These are phyloP conservation scores for Pantherophis alleghaniensis DNA, from an alignment of 2,797 vertebrate species.

Conservation along the genomic window DNA sequence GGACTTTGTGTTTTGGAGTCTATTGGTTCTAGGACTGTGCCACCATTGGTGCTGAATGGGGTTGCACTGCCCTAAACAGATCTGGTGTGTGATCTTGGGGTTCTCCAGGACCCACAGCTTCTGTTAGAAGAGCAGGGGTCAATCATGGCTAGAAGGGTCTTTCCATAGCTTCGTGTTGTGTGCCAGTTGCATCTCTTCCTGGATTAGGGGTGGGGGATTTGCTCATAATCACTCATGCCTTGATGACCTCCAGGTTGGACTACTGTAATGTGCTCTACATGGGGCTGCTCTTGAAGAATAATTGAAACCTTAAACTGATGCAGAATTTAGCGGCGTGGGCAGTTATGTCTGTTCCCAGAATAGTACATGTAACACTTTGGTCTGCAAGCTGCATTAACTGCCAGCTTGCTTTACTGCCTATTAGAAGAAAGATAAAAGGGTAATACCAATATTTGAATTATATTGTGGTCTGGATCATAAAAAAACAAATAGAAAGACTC, in stretches of 20 bases:
- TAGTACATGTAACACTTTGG: background rate
- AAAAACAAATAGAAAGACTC: background rate
- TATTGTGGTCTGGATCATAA: background rate
- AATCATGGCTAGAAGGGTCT: background rate
- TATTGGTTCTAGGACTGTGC: background rate
- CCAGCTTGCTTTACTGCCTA: background rate
- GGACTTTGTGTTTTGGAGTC: background rate
- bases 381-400: background rate
- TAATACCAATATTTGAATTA: background rate
- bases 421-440: background rate
- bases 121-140: background rate
- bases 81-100: background rate
- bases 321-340: background rate
- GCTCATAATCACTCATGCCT: background rate
- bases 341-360: background rate
- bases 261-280: background rate
- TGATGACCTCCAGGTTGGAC: background rate
- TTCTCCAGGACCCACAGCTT: background rate
- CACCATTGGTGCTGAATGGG: background rate
- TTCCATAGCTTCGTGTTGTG: background rate
- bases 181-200: background rate
- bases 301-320: background rate
- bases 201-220: background rate
- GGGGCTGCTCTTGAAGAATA: background rate
- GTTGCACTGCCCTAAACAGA: background rate